phyloP scores from a whole-genome alignment of 2,113 vertebrate genomes.

The Platysternon megacephalum region DNA sequence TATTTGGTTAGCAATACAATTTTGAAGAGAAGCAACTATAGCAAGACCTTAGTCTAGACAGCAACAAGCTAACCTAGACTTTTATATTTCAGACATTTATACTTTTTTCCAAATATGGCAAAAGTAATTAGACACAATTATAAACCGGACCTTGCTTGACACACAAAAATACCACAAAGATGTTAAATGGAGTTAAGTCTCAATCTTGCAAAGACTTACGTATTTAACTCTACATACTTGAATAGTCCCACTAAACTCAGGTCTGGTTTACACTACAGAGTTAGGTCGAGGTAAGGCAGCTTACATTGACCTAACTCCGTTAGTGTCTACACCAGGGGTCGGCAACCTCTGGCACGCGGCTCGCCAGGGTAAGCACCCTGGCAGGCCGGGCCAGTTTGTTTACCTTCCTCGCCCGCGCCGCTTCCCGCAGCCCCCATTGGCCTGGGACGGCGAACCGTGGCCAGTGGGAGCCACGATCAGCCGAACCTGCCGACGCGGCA shows the following conservation, averaged over 20 bases:
- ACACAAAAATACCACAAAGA: background rate
- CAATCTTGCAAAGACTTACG: slow-evolving; percentile 15
- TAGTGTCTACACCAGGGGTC: background rate
- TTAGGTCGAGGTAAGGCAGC: background rate
- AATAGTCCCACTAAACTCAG: slow-evolving; percentile 30
- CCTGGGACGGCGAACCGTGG: too few relatives aligned
- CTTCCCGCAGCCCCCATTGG: too few relatives aligned
- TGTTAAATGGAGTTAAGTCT: slow-evolving; percentile 20
- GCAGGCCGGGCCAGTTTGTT: too few relatives aligned
- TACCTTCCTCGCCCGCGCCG: too few relatives aligned
- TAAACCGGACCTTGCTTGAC: slow-evolving; percentile 13
- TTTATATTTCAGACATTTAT: background rate
- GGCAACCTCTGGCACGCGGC: too few relatives aligned
- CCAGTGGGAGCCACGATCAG: too few relatives aligned
- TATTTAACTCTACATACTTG: background rate
- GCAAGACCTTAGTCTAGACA: background rate
- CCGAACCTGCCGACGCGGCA: too few relatives aligned
- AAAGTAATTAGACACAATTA: slow-evolving; percentile 12
- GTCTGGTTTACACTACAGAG: background rate
- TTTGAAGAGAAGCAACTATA: background rate
- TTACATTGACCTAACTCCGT: background rate
- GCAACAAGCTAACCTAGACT: background rate
- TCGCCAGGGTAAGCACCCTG: too few relatives aligned
- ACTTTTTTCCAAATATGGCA: background rate
- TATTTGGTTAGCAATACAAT: background rate